Base-by-base conservation (phyloP, 2,888 invertebrate species). In the Ypsolopha scabrella region DNA sequence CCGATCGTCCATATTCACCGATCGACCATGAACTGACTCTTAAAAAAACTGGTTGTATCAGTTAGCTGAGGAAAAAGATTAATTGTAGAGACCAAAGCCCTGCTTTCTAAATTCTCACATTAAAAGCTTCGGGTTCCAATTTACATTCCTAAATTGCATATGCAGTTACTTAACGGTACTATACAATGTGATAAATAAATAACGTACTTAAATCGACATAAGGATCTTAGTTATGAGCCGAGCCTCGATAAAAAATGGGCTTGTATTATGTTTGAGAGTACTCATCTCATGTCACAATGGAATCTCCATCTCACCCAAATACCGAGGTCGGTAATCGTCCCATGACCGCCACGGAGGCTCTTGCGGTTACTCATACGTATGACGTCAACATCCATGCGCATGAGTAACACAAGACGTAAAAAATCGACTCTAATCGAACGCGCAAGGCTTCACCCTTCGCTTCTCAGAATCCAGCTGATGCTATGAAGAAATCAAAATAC, bases 311-410 rank as follows among this genome's bases (percentile, higher is more conserved):
- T 70, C 70, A 65, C 67, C 68, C 65, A 70, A 74, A 76, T 73
- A 68, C 70, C 56, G 52, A 9, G 35, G 13, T 39, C 57, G 60
- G 64, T 70, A 66, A 72, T 72, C 70, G 63, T 66, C 65, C 60
- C 63, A 66, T 68, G 69, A 63, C 63, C 66, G 66, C 61, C 53
- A 50, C 63, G 69, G 72, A 64, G 66, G 63, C 61, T 69, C 67
- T 61, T 53, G 60, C 59, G 70, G 11, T 83, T 82, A 82, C 77
- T 82, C 83, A 83, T 65, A 35, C 47, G 35, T 11, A 10, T 83
- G 81, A 81, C 82, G 82, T 85, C 83, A 83, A 58, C 70, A 75
- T 78, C 73, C 71, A 69, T 64, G n/a, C n/a, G 69, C 61, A 68
- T 81, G 83, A 83, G 70, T 80, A 79, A 81, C 65, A 67, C 39